These are phyloP conservation scores for Phrynosoma platyrhinos DNA, from an alignment of 2,113 vertebrate genomes.

Conservation along the genomic window DNA sequence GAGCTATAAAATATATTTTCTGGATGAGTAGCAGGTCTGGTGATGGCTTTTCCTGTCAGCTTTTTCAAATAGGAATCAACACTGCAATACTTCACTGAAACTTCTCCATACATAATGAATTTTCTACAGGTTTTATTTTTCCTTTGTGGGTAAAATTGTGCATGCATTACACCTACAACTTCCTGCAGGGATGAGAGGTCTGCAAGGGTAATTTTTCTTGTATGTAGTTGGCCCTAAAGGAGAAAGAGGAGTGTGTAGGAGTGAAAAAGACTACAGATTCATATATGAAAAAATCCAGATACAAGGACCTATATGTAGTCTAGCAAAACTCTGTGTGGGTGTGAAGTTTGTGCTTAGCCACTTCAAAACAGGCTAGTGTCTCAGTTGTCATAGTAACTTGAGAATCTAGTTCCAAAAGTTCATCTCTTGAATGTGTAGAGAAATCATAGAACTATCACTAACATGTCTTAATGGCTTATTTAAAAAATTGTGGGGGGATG, in stretches of 20 bases:
- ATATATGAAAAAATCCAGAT: neutral
- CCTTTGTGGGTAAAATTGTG: neutral
- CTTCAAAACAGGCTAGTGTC: conserved; percentile 31
- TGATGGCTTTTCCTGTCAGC: neutral
- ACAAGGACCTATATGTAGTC: neutral
- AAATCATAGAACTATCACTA: neutral
- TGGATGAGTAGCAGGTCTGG: neutral
- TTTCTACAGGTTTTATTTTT: neutral
- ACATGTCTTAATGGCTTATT: neutral
- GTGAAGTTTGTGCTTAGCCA: neutral
- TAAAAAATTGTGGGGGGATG: neutral
- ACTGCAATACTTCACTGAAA: neutral
- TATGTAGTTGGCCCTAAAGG: neutral
- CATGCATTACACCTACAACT: neutral
- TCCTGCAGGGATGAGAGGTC: neutral
- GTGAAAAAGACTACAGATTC: neutral
- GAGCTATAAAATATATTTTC: neutral
- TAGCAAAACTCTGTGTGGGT: conserved; percentile 21
- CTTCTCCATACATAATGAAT: neutral
- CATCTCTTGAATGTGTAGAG: neutral
- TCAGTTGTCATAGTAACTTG: conserved; percentile 46
- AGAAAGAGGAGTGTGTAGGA: neutral
- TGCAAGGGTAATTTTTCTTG: neutral
- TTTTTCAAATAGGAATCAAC: neutral
- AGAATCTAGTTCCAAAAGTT: conserved; percentile 15